Evolutionary conservation across 1,140 invertebrate species (phyloP), one percentile per base, ranked within the genome.

Genomic region (Arion vulgaris): DNA sequence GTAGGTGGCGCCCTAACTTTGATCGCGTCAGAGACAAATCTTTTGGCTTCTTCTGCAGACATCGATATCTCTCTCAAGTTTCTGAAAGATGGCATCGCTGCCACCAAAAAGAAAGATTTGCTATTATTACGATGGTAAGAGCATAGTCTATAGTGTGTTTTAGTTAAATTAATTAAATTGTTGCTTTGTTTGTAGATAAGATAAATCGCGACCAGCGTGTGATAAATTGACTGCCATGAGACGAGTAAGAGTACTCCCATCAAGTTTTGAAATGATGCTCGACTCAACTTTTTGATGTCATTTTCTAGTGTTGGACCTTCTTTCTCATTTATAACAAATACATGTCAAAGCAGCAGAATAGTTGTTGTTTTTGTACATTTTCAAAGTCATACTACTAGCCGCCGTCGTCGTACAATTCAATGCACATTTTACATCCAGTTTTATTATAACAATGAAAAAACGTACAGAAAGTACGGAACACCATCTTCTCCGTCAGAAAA

Each of bases 41-140:
- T 32, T 57, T 32, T 26, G 28, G 5, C 1, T 36, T 34, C 17
- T 39, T 74, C 38, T 28, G 45, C 4, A 39, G 36, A 53, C 1
- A 26, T 7, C 17, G 39, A n/a, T 15, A n/a, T 79, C 68, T 1
- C 17, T 41, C 17, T 39, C 23, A 68, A 4, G 9, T 19, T 34
- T 39, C n/a, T 51, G 36, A 68, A 62, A 62, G 2, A 80, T 80
- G 79, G 68, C 79, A 39, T 49, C 79, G 4, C 7, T 80, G 34
- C 79, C 69, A 11, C 80, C 68, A 26, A 81, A 81, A 36, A 51
- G 80, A 38, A 81, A 81, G 49, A 69, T 81, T 11, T 81, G 80
- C 51, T 81, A 81, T 41, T 81, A 81, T n/a, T 81, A 81, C 57
- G 80, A 81, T 28, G 80, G 80, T 81, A 38, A 49, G 80, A 34